phyloP scores from a whole-genome alignment of 2,888 invertebrate species.

The Drosophila longiperda region DNA sequence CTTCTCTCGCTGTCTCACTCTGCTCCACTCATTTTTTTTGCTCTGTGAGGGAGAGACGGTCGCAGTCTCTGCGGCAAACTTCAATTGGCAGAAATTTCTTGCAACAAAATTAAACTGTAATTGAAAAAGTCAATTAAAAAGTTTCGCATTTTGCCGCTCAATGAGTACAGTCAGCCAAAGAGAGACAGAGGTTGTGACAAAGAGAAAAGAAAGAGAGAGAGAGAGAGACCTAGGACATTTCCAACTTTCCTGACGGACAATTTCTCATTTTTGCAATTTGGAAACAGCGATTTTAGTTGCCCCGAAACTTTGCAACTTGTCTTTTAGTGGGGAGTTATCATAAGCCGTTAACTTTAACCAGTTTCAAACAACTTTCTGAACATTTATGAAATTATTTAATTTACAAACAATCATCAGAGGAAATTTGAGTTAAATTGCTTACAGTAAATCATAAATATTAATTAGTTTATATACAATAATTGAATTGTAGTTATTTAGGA shows the following conservation, averaged over 20 bases:
- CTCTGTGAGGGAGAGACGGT: neutral
- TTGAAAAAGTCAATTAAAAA: constrained; percentile 81
- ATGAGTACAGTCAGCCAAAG: constrained; percentile 45
- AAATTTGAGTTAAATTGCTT: neutral
- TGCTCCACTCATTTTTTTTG: constrained; percentile 14
- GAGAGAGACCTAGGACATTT: neutral
- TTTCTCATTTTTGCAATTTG: constrained; percentile 3
- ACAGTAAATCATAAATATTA: neutral
- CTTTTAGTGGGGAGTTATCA: constrained; percentile 65
- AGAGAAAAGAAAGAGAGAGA: neutral
- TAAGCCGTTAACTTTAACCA: constrained; percentile 14
- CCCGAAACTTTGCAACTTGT: constrained; percentile 53
- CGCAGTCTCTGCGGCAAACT: constrained; percentile 53
- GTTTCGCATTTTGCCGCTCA: constrained; percentile 67
- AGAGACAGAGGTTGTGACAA: constrained; percentile 4
- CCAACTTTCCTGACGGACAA: constrained; percentile 9
- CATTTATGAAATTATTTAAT: constrained; percentile 7
- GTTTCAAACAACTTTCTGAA: constrained; percentile 3
- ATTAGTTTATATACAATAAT: too few relatives aligned
- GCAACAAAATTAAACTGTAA: constrained; percentile 78
- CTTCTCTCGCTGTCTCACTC: constrained; percentile 3
- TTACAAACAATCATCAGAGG: neutral
- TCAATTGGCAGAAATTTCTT: constrained; percentile 72
- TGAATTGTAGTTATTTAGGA: too few relatives aligned
- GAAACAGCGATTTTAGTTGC: constrained; percentile 13